phyloP scores from a whole-genome alignment of 2,888 invertebrate species.

The Hybos culiciformis region DNA sequence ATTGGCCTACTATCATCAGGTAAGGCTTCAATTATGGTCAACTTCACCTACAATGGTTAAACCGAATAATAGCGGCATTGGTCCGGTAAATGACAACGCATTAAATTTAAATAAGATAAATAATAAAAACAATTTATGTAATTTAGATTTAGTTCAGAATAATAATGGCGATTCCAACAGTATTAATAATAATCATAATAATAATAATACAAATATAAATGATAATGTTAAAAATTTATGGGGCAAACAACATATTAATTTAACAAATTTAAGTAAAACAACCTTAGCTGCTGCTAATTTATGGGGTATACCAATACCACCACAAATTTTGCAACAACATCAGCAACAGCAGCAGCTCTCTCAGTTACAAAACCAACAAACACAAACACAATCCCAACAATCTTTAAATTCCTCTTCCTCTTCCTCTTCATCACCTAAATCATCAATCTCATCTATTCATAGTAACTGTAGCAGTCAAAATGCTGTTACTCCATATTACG shows the following conservation, averaged over 20 bases:
- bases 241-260: not conserved
- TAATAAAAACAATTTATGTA: conserved; percentile 15
- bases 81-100: conserved; percentile 16
- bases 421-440: conserved; percentile 1
- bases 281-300: not conserved
- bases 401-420: conserved; percentile 6
- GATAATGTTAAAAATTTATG: conserved; percentile 21
- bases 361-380: conserved; percentile 10
- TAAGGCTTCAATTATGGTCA: conserved; percentile 10
- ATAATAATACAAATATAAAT: conserved; percentile 26
- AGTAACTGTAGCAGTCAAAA: conserved; percentile 30
- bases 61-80: conserved; percentile 9
- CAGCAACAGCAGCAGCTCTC: conserved; percentile 6
- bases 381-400: conserved; percentile 5
- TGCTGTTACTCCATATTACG: conserved; percentile 27
- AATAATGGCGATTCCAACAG: conserved; percentile 21
- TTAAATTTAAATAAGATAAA: conserved; percentile 19
- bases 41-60: conserved; percentile 18
- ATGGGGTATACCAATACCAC: conserved; percentile 4
- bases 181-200: conserved; percentile 17
- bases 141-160: conserved; percentile 4
- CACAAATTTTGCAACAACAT: conserved; percentile 8
- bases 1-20: conserved; percentile 5
- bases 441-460: conserved; percentile 16
- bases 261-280: too few species aligned